These are phyloP conservation scores for Hypsopygia costalis DNA, from an alignment of 2,888 invertebrate genomes.

Conservation along the genomic window DNA sequence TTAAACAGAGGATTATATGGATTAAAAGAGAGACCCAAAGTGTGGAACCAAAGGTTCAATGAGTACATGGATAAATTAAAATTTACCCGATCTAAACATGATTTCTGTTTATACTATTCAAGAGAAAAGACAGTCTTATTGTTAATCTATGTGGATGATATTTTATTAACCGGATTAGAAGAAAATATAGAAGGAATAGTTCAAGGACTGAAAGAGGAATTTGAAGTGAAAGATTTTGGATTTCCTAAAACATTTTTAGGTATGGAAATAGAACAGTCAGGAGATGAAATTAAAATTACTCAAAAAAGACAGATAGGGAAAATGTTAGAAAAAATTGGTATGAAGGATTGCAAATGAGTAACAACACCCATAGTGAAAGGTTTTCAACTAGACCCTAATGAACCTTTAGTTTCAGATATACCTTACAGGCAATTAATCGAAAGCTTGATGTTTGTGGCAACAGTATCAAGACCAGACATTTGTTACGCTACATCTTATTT, in stretches of 20 bases:
- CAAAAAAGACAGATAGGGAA: conserved; percentile 7
- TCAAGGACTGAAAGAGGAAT: background rate
- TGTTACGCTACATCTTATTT: background rate
- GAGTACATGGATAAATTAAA: no score
- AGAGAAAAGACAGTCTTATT: background rate
- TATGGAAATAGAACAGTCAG: conserved; percentile 1
- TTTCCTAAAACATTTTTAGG: conserved; percentile 5
- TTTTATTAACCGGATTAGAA: background rate
- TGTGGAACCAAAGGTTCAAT: no score
- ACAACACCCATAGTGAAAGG: conserved; percentile 3
- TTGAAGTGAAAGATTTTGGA: background rate
- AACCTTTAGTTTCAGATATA: background rate
- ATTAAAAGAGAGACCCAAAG: no score
- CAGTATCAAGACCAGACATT: background rate
- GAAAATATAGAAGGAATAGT: background rate
- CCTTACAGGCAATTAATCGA: conserved; percentile 9
- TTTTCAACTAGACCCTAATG: background rate
- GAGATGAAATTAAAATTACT: conserved; percentile 1
- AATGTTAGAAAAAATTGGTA: conserved; percentile 8
- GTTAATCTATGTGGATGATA: conserved; percentile 8
- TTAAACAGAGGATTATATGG: no score
- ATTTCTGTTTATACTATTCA: no score
- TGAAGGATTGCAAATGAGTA: conserved; percentile 7
- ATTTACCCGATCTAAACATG: no score
- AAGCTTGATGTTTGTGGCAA: background rate